Base-by-base conservation (phyloP, 2,888 invertebrate genomes). In the Tetranychus piercei region DNA sequence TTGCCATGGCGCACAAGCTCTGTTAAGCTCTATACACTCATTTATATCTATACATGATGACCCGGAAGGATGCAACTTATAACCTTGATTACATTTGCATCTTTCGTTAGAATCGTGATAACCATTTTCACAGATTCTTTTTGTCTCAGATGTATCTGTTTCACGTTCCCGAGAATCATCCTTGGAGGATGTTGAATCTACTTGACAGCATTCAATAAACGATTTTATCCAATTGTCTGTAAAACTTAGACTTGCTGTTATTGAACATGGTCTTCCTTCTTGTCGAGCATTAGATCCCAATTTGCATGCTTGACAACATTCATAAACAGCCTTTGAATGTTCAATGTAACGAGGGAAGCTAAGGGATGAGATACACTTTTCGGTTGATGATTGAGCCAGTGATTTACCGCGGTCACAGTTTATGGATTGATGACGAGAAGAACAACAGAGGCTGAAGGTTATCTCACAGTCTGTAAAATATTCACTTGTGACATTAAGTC, bases 241-340 rank as follows among this genome's bases (percentile, higher is more conserved):
- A 34, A 34, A 34, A 34, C 3, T 34, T 4, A 34, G 34, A 4
- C 34, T 9, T 55, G 83, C 81, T 22, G 84, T 83, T 76, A 86
- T 85, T 2, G 72, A 75, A 43, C 75, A 77, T 18, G 83, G 82
- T 78, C 88, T 88, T 73, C 84, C 84, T 74, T 85, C 84, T 67
- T 85, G 85, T n/a, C 85, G 85, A 1, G 86, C 85, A 70, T 87
- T 85, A 65, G 88, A 82, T 1, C 88, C 88, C 67, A 88, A 82
- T 80, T 86, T 86, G 79, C 88, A 88, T 8, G 87, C 85, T 78
- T 87, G 86, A 79, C 88, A 88, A 79, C 88, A 88, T 79, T 86
- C 85, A 83, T 86, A 81, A 78, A 34, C 22, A 15, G 74, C 44
- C 34, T 69, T 70, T 55, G 69, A 70, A 22, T 45, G 45, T n/a